Evolutionary conservation across 2,888 invertebrate genomes (phyloP).

Genomic region (Platycnemis pennipes): DNA sequence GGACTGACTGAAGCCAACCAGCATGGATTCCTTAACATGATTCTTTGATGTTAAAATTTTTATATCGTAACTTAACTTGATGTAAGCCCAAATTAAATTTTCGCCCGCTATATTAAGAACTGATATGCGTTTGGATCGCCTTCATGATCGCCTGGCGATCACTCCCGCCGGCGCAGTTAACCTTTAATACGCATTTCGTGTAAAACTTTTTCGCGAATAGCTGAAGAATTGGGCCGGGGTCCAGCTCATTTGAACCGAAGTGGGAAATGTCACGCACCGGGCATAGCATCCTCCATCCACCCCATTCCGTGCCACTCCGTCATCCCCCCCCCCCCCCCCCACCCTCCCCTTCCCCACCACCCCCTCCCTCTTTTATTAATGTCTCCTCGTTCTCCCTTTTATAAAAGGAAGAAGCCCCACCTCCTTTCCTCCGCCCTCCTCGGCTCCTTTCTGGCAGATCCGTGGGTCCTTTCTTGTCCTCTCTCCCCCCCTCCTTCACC

Average conservation of each 20-base stretch:
- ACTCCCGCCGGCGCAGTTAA: slow-evolving; percentile 20
- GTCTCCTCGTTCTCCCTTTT: slow-evolving; percentile 26
- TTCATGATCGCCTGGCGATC: slow-evolving; percentile 1
- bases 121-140: background rate
- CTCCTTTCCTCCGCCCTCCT: background rate
- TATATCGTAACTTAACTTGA: too few relatives aligned
- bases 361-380: slow-evolving; percentile 24
- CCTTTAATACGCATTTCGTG: slow-evolving; percentile 57
- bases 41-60: too few relatives aligned
- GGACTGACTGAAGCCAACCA: too few relatives aligned
- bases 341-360: background rate
- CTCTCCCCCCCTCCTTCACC: background rate
- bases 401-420: background rate
- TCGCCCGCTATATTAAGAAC: background rate
- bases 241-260: slow-evolving; percentile 59
- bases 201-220: slow-evolving; percentile 44
- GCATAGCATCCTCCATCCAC: slow-evolving; percentile 23
- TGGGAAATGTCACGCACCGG: slow-evolving; percentile 61
- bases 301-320: background rate
- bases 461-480: background rate
- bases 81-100: background rate
- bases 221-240: slow-evolving; percentile 53
- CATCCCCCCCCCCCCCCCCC: background rate
- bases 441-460: slow-evolving; percentile 28
- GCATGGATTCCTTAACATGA: too few relatives aligned